Evolutionary conservation across 2,797 vertebrate species (phyloP).

Genomic region (Epinephelus awoara): DNA sequence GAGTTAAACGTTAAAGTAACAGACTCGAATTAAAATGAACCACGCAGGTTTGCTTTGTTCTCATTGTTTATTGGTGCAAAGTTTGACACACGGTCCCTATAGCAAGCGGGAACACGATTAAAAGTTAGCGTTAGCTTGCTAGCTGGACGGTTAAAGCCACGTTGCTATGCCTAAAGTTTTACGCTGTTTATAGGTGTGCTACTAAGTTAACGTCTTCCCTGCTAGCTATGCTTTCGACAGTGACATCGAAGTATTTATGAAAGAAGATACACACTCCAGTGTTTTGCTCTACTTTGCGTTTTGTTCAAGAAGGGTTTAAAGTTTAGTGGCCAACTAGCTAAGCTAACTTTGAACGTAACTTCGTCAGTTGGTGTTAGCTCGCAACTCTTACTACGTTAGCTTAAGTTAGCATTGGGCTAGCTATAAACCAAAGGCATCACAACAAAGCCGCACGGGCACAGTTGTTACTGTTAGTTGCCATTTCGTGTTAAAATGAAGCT

Average conservation of each 20-base stretch:
- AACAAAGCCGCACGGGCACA: slow-evolving; percentile 12
- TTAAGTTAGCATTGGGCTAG: background rate
- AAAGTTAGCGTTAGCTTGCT: slow-evolving; percentile 19
- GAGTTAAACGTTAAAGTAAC: slow-evolving; percentile 5
- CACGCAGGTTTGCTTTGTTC: background rate
- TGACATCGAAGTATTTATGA: background rate
- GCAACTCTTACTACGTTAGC: background rate
- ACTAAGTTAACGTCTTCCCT: slow-evolving; percentile 5
- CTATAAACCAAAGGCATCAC: background rate
- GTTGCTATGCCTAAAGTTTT: slow-evolving; percentile 59
- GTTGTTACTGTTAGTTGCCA: background rate
- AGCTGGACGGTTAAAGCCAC: slow-evolving; percentile 49
- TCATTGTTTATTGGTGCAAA: background rate
- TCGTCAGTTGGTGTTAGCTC: background rate
- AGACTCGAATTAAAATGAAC: fast-evolving
- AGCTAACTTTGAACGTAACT: slow-evolving; percentile 22
- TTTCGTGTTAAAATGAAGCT: background rate
- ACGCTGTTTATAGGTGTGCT: background rate
- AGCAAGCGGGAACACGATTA: background rate
- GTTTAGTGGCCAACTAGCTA: background rate
- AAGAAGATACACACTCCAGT: fast-evolving
- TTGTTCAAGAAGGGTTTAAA: background rate
- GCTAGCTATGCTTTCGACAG: background rate
- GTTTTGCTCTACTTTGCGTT: background rate
- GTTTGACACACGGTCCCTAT: fast-evolving